Conservation (phyloP, 2,888 invertebrate genomes). For the Megaustenia siamemsis region DNA sequence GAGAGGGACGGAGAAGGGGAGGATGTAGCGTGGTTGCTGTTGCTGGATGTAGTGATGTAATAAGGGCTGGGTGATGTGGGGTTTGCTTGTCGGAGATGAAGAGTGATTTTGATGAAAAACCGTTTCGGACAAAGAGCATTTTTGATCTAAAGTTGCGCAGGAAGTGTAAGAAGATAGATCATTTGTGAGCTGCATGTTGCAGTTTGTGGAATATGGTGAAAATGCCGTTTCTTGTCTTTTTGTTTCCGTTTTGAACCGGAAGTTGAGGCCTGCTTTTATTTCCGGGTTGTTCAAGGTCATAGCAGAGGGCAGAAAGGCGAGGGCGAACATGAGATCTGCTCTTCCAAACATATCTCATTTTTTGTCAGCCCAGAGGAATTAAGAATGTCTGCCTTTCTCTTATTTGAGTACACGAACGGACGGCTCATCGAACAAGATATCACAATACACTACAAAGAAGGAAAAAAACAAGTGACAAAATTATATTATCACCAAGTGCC, state of each 20-base stretch:
- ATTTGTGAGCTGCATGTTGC: neutral
- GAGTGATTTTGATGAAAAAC: neutral
- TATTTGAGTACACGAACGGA: too few species aligned
- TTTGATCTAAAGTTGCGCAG: neutral
- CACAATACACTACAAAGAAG: too few species aligned
- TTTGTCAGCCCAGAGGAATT: neutral
- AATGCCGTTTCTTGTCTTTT: too few species aligned
- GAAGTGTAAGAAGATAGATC: neutral
- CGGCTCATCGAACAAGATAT: too few species aligned
- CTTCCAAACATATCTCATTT: too few species aligned
- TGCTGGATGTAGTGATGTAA: neutral
- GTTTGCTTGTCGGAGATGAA: neutral
- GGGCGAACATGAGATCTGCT: neutral
- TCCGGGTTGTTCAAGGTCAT: too few species aligned
- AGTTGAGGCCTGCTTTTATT: too few species aligned
- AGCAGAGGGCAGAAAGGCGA: neutral
- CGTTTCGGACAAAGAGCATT: neutral
- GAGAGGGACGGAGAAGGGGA: neutral
- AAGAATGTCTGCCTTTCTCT: neutral
- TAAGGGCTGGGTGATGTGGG: neutral
- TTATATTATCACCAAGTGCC: too few species aligned
- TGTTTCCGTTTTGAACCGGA: neutral
- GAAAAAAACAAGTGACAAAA: too few species aligned
- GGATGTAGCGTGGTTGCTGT: neutral
- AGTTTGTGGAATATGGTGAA: neutral